These are phyloP conservation scores for Xyrichtys novacula DNA, from an alignment of 2,797 vertebrate species.

Conservation along the genomic window DNA sequence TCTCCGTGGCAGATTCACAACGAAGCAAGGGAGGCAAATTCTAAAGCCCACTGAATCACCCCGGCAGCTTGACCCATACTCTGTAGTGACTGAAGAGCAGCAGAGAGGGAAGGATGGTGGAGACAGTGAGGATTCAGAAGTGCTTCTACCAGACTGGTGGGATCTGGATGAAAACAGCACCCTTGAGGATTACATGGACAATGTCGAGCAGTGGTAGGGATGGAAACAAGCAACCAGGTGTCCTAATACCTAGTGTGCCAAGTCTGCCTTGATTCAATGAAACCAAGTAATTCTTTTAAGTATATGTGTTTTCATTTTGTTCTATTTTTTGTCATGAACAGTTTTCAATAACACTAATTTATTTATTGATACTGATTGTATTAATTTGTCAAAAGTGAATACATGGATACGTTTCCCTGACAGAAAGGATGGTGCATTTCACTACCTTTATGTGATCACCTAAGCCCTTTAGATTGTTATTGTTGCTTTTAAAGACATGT, in stretches of 20 bases:
- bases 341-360: conserved; percentile 40
- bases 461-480: conserved; percentile 26
- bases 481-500: conserved; percentile 18
- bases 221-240: not conserved
- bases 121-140: conserved; percentile 59
- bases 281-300: conserved; percentile 44
- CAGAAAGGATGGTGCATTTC: conserved; percentile 19
- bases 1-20: conserved; percentile 85
- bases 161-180: conserved; percentile 80
- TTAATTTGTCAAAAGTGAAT: conserved; percentile 42
- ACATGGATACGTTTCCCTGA: conserved; percentile 17
- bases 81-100: conserved; percentile 36
- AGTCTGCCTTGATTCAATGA: conserved; percentile 66
- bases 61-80: conserved; percentile 24
- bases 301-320: conserved; percentile 25
- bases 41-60: conserved; percentile 66
- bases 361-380: conserved; percentile 75
- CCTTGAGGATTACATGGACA: conserved; percentile 88
- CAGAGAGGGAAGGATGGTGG: conserved; percentile 49
- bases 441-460: conserved; percentile 14
- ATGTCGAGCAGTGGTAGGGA: conserved; percentile 92
- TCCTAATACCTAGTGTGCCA: conserved; percentile 53
- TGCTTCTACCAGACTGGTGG: conserved; percentile 81
- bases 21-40: conserved; percentile 83
- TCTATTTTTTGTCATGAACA: conserved; percentile 24